Conservation (phyloP, 2,113 vertebrate species). For the Apistogramma diplotaenia region DNA sequence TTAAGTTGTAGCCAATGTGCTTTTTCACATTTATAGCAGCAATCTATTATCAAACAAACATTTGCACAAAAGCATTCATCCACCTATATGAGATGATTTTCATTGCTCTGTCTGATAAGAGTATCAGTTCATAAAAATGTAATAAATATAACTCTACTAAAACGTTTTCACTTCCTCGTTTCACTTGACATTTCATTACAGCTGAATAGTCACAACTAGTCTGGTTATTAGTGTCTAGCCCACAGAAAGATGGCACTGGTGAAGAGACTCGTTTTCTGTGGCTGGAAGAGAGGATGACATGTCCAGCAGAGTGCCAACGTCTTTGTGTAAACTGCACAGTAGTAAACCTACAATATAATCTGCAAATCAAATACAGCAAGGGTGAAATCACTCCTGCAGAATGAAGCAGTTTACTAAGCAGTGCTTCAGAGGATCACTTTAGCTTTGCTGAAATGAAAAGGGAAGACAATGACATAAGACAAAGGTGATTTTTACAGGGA, state of each 20-base stretch:
- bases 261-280: neutral
- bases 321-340: neutral
- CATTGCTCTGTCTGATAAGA: neutral
- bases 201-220: neutral
- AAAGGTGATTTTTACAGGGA: neutral
- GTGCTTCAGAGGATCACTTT: neutral
- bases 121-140: neutral
- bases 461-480: neutral
- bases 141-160: neutral
- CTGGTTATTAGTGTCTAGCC: neutral
- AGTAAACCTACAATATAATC: neutral
- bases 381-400: neutral
- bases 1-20: neutral
- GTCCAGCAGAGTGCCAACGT: neutral
- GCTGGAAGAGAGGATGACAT: neutral
- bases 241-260: neutral
- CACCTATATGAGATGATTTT: neutral
- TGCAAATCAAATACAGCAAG: neutral
- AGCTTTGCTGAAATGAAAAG: neutral
- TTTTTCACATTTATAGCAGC: neutral
- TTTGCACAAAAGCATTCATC: neutral
- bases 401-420: neutral
- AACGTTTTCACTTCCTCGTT: constrained; percentile 35
- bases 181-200: neutral
- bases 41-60: neutral